Evolutionary conservation across 2,797 vertebrate species (phyloP), one percentile per base, ranked within the genome.

Genomic region (Ficedula albicollis): DNA sequence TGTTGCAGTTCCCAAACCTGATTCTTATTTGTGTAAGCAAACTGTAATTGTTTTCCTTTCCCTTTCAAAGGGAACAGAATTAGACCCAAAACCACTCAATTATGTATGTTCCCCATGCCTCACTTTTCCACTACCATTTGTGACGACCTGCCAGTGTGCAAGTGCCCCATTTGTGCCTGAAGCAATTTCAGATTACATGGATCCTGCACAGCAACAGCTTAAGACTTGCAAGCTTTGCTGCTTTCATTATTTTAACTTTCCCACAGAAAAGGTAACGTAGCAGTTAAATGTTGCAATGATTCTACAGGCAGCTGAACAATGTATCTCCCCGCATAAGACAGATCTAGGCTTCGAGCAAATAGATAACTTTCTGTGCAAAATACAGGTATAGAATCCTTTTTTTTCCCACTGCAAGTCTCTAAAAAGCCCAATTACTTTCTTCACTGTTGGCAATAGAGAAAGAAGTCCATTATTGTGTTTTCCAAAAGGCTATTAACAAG

Each of bases 11-110:
- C 66, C 73, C 38, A 69, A 59, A 56, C 0, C 1, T 22, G 56
- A 90, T 63, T 62, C 77, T 88, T 90, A 76, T 84, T 67, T 84
- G 56, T 73, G 76, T 81, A 91, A 84, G 85, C 76, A 92, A 95
- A 86, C 34, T 38, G 59, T 66, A 90, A 89, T 85, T 93, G 62
- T 85, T 95, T 91, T 62, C 41, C 82, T 84, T 90, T 46, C n/a
- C 62, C 32, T 66, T 91, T 89, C 64, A 75, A 0, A 0, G 19
- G 79, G 36, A 81, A 78, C 1, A 88, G 48, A 77, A 91, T 36
- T 41, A 81, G 44, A 86, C 60, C 21, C 84, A 79, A 70, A 90
- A 46, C 69, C 68, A 66, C 41, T 94, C 52, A 85, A 34, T 90
- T 88, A 92, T 66, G 49, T 9, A 89, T 62, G 59, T 5, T 75